Conservation (phyloP, 2,888 invertebrate genomes). For the Lydus trimaculatus region DNA sequence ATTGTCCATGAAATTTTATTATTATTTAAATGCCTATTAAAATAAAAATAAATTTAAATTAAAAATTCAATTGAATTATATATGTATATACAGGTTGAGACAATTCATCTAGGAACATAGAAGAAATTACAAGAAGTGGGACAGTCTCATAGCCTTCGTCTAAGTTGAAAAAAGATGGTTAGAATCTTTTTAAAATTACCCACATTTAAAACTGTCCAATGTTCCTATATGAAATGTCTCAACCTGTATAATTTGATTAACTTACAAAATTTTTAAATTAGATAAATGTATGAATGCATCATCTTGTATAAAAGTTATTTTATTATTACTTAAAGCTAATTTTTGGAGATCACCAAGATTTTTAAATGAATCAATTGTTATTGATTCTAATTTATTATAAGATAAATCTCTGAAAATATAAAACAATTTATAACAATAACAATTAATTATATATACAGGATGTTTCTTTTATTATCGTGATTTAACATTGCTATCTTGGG, state of each 20-base stretch:
- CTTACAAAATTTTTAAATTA: slow-evolving; percentile 72
- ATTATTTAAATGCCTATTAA: slow-evolving; percentile 74
- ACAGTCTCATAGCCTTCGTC: too few species aligned
- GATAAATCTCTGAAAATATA: slow-evolving; percentile 73
- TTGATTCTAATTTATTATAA: slow-evolving; percentile 74
- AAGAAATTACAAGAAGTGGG: too few species aligned
- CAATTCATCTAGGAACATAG: too few species aligned
- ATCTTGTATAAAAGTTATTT: slow-evolving; percentile 76
- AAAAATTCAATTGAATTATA: slow-evolving; percentile 20
- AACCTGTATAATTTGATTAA: too few species aligned
- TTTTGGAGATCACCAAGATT: slow-evolving; percentile 74
- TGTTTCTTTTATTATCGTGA: too few species aligned
- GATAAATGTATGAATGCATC: slow-evolving; percentile 77
- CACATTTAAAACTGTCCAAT: too few species aligned
- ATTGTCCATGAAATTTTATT: slow-evolving; percentile 89
- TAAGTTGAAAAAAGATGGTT: too few species aligned
- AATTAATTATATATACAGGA: background rate
- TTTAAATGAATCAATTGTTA: slow-evolving; percentile 76
- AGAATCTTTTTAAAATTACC: too few species aligned
- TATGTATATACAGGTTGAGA: too few species aligned
- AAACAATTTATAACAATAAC: too few species aligned
- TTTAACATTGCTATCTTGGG: too few species aligned
- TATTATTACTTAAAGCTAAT: slow-evolving; percentile 76
- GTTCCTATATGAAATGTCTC: too few species aligned
- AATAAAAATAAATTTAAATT: slow-evolving; percentile 13